A percentile compares a stretch with the other conserved stretches of the same genome.
Conservation (phyloP, 2,888 invertebrate genomes). For the Heliconius erato region DNA sequence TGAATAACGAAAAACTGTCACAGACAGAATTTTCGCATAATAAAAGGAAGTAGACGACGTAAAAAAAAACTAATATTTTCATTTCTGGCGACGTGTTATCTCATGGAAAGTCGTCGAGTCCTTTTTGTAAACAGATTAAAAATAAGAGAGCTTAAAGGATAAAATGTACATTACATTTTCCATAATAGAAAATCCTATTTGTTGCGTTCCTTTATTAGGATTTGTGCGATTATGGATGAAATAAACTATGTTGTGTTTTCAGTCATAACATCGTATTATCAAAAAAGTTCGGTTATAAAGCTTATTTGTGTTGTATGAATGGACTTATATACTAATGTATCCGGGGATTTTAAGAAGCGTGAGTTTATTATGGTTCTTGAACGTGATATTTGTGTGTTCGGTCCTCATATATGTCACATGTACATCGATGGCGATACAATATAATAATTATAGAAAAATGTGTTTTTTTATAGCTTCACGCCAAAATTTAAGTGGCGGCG, state of each 20-base stretch:
- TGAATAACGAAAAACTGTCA: conserved; percentile 15
- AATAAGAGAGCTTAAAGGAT: conserved; percentile 31
- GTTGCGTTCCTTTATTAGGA: conserved; percentile 30
- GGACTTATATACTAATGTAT: too few relatives aligned
- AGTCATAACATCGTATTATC: conserved; percentile 1
- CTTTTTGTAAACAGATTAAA: conserved; percentile 31
- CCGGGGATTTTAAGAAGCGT: too few relatives aligned
- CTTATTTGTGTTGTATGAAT: neutral
- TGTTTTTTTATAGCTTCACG: too few relatives aligned
- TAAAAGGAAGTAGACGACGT: neutral
- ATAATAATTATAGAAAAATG: too few relatives aligned
- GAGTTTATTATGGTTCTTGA: too few relatives aligned
- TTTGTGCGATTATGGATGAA: conserved; percentile 28
- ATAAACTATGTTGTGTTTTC: conserved; percentile 24
- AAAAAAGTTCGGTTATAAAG: conserved; percentile 7
- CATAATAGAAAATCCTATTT: conserved; percentile 34
- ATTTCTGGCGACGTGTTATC: conserved; percentile 18
- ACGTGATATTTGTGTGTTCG: too few relatives aligned
- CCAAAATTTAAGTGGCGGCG: neutral
- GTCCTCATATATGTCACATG: too few relatives aligned
- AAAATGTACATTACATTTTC: conserved; percentile 30
- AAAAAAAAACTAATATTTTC: conserved; percentile 10
- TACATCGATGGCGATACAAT: too few relatives aligned
- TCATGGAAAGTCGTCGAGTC: neutral
- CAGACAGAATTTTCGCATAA: neutral